phyloP scores from a whole-genome alignment of 2,888 invertebrate genomes.

The Escarpia spicata region DNA sequence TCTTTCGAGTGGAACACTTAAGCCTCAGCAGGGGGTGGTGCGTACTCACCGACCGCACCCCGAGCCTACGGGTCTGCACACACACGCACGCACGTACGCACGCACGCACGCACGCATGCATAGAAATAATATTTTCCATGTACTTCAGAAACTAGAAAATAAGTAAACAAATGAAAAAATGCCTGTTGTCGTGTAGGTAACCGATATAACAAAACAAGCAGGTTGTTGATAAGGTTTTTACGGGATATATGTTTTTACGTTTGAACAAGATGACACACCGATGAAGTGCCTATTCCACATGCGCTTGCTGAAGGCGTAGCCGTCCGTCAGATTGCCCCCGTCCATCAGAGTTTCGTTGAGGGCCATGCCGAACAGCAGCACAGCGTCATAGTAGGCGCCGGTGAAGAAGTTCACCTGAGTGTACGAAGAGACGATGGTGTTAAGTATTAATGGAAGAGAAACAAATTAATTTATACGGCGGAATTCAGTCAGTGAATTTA shows the following conservation, averaged over 20 bases:
- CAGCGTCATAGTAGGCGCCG: constrained; percentile 51
- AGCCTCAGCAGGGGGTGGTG: too few species aligned
- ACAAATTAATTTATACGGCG: neutral
- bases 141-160: too few species aligned
- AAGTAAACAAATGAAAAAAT: too few species aligned
- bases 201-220: neutral
- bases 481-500: neutral
- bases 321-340: constrained; percentile 45
- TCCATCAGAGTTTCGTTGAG: constrained; percentile 49
- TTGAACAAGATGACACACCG: constrained; percentile 39
- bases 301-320: constrained; percentile 41
- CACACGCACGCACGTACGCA: too few species aligned
- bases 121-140: too few species aligned
- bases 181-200: too few species aligned
- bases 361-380: constrained; percentile 49
- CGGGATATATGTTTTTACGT: neutral
- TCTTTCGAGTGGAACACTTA: too few species aligned
- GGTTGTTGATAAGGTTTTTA: neutral
- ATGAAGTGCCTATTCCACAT: constrained; percentile 53
- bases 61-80: too few species aligned
- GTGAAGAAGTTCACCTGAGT: constrained; percentile 53
- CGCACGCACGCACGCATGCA: too few species aligned
- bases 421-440: constrained; percentile 8
- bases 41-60: too few species aligned
- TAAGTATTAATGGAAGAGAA: neutral